phyloP scores from a whole-genome alignment of 2,113 vertebrate species.

The Mellivora capensis region DNA sequence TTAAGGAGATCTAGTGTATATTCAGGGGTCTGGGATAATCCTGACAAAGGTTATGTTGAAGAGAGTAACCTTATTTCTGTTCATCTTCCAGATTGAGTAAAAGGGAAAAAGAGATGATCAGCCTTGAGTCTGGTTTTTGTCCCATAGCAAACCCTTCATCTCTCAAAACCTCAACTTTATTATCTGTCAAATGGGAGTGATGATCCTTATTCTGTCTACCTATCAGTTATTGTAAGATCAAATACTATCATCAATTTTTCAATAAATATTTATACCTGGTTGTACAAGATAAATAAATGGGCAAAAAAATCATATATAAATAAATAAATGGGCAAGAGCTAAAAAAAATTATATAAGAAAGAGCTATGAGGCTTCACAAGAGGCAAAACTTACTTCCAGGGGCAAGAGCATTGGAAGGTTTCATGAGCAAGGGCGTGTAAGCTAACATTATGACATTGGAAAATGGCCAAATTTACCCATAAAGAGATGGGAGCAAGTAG shows the following conservation, averaged over 20 bases:
- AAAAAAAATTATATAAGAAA: slow-evolving; percentile 5
- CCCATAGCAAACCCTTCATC: neutral
- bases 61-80: neutral
- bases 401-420: neutral
- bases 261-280: neutral
- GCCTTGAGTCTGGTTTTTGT: neutral
- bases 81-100: neutral
- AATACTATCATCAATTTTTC: neutral
- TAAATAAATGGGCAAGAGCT: neutral
- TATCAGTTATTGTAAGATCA: neutral
- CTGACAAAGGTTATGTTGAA: neutral
- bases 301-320: neutral
- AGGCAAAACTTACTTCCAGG: neutral
- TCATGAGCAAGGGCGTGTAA: neutral
- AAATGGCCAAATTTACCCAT: neutral
- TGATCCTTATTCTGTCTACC: neutral
- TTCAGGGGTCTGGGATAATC: neutral
- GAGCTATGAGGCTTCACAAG: neutral
- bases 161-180: neutral
- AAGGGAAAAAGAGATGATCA: neutral
- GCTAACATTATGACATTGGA: neutral
- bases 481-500: neutral
- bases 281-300: neutral
- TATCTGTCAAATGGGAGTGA: neutral
- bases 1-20: neutral